These are phyloP conservation scores for Megalurothrips usitatus DNA, from an alignment of 2,888 invertebrate genomes.

Conservation along the genomic window DNA sequence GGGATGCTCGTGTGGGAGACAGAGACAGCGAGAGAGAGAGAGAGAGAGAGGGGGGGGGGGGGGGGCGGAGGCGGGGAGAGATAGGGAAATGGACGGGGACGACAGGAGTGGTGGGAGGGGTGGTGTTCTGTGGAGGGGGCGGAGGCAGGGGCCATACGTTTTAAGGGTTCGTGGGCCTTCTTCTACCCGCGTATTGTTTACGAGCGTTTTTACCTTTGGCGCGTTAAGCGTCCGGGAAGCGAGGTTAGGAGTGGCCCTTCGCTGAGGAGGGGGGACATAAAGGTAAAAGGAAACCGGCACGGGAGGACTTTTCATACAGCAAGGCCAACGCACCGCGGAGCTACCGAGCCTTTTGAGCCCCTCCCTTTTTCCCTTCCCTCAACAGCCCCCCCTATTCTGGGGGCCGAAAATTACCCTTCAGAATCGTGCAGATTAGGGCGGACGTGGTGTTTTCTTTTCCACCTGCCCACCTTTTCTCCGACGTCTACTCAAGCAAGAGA, in stretches of 20 bases:
- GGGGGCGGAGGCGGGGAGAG: not conserved
- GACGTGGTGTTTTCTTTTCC: too few relatives aligned
- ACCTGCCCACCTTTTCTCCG: too few relatives aligned
- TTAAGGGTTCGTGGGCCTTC: not conserved
- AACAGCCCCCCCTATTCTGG: too few relatives aligned
- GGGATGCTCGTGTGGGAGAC: not conserved
- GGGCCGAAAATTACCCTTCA: too few relatives aligned
- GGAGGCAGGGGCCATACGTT: not conserved
- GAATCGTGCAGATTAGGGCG: too few relatives aligned
- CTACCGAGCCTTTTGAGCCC: too few relatives aligned
- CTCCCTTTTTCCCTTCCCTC: too few relatives aligned
- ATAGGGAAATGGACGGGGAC: not conserved
- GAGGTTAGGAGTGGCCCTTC: not conserved
- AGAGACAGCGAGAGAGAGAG: not conserved
- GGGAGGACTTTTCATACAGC: too few relatives aligned
- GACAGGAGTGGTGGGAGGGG: not conserved
- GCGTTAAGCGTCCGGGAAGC: not conserved
- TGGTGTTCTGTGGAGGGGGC: not conserved
- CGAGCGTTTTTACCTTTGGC: conserved; percentile 14
- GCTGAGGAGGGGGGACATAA: not conserved
- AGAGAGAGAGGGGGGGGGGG: not conserved
- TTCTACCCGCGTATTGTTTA: conserved; percentile 13
- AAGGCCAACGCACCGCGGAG: too few relatives aligned
- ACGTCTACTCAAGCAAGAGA: too few relatives aligned
- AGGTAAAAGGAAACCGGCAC: too few relatives aligned